Conservation (phyloP, 2,113 vertebrate species). For the Brachyistius frenatus region DNA sequence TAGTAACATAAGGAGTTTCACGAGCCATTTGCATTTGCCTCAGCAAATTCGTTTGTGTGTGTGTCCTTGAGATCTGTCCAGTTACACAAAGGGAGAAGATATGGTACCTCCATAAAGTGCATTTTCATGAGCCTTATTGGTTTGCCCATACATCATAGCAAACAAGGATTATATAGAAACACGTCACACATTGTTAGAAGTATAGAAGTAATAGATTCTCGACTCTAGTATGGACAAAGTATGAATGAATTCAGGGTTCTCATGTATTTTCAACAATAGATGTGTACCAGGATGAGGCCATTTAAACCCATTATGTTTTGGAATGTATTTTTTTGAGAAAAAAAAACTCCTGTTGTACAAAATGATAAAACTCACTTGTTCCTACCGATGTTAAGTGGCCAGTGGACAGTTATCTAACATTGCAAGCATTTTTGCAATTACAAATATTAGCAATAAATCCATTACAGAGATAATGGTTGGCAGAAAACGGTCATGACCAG, state of each 20-base stretch:
- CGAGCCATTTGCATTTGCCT: neutral
- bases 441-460: neutral
- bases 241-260: neutral
- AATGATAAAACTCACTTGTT: neutral
- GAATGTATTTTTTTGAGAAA: neutral
- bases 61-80: neutral
- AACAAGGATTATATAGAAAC: neutral
- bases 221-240: neutral
- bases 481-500: slow-evolving; percentile 13
- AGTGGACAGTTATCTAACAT: neutral
- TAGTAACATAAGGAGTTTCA: neutral
- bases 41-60: neutral
- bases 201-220: neutral
- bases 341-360: neutral
- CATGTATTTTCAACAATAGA: too few species aligned
- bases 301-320: neutral
- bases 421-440: slow-evolving; percentile 1
- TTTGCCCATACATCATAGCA: neutral
- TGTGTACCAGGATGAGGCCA: too few species aligned
- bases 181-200: neutral
- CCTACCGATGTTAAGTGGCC: neutral
- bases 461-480: slow-evolving; percentile 22
- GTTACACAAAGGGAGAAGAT: neutral
- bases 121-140: neutral
- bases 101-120: neutral